A percentile compares a stretch with the other conserved stretches of the same genome.
These are phyloP conservation scores for Girardinichthys multiradiatus DNA, from an alignment of 2,113 vertebrate genomes.

Conservation along the genomic window DNA sequence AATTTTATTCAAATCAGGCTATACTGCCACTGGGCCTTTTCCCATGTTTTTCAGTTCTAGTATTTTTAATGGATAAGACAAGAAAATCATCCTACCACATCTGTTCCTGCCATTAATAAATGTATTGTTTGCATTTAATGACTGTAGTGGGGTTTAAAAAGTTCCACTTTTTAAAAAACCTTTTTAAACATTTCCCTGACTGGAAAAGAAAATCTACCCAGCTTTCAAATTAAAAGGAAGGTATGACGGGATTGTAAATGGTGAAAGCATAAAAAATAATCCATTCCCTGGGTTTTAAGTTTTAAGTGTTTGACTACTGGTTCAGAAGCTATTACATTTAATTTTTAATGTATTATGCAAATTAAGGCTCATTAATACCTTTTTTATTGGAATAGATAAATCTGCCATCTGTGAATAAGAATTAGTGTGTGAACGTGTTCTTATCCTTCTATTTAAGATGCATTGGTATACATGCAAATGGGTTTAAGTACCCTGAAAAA, in stretches of 20 bases:
- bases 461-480: not conserved
- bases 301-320: constrained; percentile 40
- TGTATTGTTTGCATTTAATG: constrained; percentile 14
- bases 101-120: not conserved
- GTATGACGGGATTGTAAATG: constrained; percentile 26
- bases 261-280: constrained; percentile 29
- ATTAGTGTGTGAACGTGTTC: not conserved
- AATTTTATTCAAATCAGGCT: too few relatives aligned
- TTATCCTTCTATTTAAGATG: not conserved
- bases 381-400: constrained; percentile 20
- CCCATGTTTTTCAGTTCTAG: too few relatives aligned
- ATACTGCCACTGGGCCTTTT: too few relatives aligned
- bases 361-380: constrained; percentile 36
- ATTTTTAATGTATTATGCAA: constrained; percentile 50
- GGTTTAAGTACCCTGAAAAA: not conserved
- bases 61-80: too few relatives aligned
- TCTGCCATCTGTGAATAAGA: not conserved
- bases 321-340: constrained; percentile 39
- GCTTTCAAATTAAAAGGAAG: constrained; percentile 51
- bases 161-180: too few relatives aligned
- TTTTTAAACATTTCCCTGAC: too few relatives aligned
- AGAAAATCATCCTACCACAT: too few relatives aligned
- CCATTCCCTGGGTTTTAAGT: constrained; percentile 40
- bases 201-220: not conserved
- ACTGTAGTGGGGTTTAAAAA: constrained; percentile 16